Evolutionary conservation across 1,140 invertebrate genomes (phyloP).

Genomic region (Bombyx mandarina): DNA sequence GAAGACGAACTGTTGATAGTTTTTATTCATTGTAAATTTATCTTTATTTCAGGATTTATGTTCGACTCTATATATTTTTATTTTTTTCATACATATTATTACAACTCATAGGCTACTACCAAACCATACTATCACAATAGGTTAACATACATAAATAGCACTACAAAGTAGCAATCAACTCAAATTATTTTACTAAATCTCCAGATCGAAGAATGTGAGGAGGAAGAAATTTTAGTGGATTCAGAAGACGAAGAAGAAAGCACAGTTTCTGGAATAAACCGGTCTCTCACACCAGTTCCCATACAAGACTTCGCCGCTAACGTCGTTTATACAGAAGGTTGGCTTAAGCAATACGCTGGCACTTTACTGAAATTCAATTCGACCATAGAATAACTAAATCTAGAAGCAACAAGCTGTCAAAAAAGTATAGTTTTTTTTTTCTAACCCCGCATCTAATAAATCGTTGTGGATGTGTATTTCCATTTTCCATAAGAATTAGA

Average conservation of each 20-base stretch:
- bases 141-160: not conserved
- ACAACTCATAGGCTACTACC: not conserved
- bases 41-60: too few relatives aligned
- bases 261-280: conserved; percentile 19
- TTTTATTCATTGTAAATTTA: too few relatives aligned
- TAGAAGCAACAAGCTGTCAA: too few relatives aligned
- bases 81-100: too few relatives aligned
- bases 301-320: conserved; percentile 63
- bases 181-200: conserved; percentile 6
- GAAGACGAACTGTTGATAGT: too few relatives aligned
- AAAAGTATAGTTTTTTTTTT: too few relatives aligned
- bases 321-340: conserved; percentile 59
- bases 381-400: too few relatives aligned
- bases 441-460: too few relatives aligned
- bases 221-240: conserved; percentile 58
- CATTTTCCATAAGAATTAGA: too few relatives aligned
- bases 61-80: too few relatives aligned
- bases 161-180: not conserved
- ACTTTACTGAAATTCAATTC: too few relatives aligned
- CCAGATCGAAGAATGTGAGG: conserved; percentile 68
- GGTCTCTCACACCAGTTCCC: conserved; percentile 52
- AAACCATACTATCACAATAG: not conserved
- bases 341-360: not conserved
- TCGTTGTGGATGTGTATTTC: too few relatives aligned
- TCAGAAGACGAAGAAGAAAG: conserved; percentile 50